Evolutionary conservation across 2,888 invertebrate species (phyloP).

Genomic region (Tineola bisselliella): DNA sequence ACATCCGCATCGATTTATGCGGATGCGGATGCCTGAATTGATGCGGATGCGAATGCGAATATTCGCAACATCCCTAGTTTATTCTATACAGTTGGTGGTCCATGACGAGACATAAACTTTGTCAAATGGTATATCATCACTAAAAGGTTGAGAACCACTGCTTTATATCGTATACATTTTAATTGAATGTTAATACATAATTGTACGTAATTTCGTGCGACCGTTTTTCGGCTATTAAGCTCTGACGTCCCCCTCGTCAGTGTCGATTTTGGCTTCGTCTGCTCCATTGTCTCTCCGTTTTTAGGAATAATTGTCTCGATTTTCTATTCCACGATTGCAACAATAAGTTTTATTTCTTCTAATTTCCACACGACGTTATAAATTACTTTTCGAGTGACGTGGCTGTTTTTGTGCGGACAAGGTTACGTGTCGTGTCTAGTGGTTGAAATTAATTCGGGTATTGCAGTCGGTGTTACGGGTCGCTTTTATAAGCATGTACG

Average conservation of each 20-base stretch:
- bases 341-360: not conserved
- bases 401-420: not conserved
- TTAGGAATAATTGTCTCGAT: not conserved
- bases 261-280: not conserved
- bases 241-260: not conserved
- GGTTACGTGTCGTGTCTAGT: not conserved
- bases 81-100: too few species aligned
- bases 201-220: not conserved
- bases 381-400: not conserved
- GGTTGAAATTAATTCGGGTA: not conserved
- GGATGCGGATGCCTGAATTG: too few species aligned
- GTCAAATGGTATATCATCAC: too few species aligned
- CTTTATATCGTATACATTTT: not conserved
- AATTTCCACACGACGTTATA: not conserved
- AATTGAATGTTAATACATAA: not conserved
- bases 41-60: too few species aligned
- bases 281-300: not conserved
- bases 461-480: conserved; percentile 16
- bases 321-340: not conserved
- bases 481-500: conserved; percentile 16
- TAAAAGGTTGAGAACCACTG: too few species aligned
- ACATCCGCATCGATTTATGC: too few species aligned
- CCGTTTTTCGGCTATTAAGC: not conserved
- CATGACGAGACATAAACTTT: too few species aligned
- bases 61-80: too few species aligned